Evolutionary conservation across 1,140 invertebrate genomes (phyloP).

Genomic region (Apolygus lucorum): DNA sequence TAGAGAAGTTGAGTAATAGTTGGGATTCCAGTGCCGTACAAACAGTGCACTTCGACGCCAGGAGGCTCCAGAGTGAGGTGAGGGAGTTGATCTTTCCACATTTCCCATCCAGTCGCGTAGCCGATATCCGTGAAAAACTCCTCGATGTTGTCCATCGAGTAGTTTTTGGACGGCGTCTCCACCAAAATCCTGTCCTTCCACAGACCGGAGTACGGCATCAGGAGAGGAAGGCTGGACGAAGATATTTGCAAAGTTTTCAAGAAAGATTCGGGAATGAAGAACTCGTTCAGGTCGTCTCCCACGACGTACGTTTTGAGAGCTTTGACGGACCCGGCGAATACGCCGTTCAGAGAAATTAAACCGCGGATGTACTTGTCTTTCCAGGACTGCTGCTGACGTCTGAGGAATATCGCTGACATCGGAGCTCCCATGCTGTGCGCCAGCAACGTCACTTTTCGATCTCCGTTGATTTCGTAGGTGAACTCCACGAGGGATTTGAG

Average conservation of each 20-base stretch:
- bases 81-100: slow-evolving; percentile 71
- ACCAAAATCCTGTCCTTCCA: slow-evolving; percentile 84
- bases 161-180: slow-evolving; percentile 67
- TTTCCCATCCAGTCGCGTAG: slow-evolving; percentile 77
- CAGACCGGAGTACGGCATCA: slow-evolving; percentile 77
- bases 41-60: slow-evolving; percentile 81
- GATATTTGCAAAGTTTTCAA: slow-evolving; percentile 82
- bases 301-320: slow-evolving; percentile 88
- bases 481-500: slow-evolving; percentile 77
- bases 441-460: slow-evolving; percentile 68
- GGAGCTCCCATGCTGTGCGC: slow-evolving; percentile 95
- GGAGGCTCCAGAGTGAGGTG: slow-evolving; percentile 68
- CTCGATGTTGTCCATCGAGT: slow-evolving; percentile 61
- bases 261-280: slow-evolving; percentile 64
- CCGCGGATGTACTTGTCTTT: slow-evolving; percentile 82
- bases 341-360: slow-evolving; percentile 78
- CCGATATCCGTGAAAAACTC: slow-evolving; percentile 58
- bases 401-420: slow-evolving; percentile 77
- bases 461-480: slow-evolving; percentile 69
- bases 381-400: slow-evolving; percentile 69
- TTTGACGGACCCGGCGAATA: slow-evolving; percentile 92
- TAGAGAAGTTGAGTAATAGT: slow-evolving; percentile 78
- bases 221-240: slow-evolving; percentile 86
- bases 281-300: slow-evolving; percentile 87
- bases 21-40: slow-evolving; percentile 69